These are phyloP conservation scores for Tetraneura akinire DNA, from an alignment of 1,140 invertebrate genomes.

Conservation along the genomic window DNA sequence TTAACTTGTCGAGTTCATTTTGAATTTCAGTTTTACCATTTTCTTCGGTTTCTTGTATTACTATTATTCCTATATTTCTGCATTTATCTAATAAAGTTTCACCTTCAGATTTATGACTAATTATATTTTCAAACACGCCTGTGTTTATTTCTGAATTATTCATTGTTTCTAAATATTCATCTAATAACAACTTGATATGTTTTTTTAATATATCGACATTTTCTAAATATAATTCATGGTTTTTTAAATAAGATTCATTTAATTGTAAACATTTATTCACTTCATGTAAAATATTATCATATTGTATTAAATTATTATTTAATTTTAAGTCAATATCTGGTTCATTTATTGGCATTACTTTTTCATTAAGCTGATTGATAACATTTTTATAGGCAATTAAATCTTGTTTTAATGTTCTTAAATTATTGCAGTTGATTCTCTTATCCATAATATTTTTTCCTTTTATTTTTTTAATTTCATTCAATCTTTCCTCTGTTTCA, in stretches of 20 bases:
- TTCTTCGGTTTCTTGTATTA: constrained; percentile 77
- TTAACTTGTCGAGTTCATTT: constrained; percentile 75
- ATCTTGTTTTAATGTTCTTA: constrained; percentile 77
- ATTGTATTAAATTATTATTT: constrained; percentile 58
- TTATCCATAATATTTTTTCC: constrained; percentile 80
- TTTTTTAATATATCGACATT: constrained; percentile 74
- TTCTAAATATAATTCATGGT: constrained; percentile 81
- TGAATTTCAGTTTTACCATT: constrained; percentile 75
- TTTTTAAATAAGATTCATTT: constrained; percentile 70
- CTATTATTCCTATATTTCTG: constrained; percentile 70
- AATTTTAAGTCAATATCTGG: constrained; percentile 73
- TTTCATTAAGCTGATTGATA: constrained; percentile 75
- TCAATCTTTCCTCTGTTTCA: constrained; percentile 69
- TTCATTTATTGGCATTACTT: constrained; percentile 70
- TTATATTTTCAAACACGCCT: constrained; percentile 72
- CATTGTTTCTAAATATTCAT: constrained; percentile 72
- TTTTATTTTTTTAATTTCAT: constrained; percentile 69
- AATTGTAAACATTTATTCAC: constrained; percentile 31
- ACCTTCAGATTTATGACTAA: constrained; percentile 72
- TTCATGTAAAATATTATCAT: neutral
- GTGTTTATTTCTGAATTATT: constrained; percentile 75
- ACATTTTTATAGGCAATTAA: constrained; percentile 78
- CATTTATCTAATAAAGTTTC: constrained; percentile 72
- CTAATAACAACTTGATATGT: constrained; percentile 70
- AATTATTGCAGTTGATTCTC: constrained; percentile 77